Conservation (phyloP, 1,140 invertebrate species). For the Potamilus streckersoni region DNA sequence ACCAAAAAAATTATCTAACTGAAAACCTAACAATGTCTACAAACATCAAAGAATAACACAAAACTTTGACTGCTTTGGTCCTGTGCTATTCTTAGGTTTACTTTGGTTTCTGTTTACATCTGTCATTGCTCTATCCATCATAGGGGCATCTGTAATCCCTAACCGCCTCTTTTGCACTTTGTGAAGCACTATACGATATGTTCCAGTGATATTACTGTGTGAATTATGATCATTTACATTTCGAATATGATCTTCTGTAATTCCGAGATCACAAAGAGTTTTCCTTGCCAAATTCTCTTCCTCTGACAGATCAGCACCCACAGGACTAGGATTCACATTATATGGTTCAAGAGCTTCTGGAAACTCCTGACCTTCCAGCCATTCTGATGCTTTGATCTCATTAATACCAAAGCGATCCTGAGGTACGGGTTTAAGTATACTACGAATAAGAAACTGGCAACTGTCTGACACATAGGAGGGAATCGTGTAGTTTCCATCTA, state of each 20-base stretch:
- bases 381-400: constrained; percentile 70
- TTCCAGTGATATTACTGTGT: constrained; percentile 72
- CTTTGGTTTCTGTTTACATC: too few species aligned
- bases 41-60: too few species aligned
- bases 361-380: constrained; percentile 68
- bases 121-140: too few species aligned
- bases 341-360: constrained; percentile 59
- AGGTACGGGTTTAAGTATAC: constrained; percentile 70
- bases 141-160: constrained; percentile 37
- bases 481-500: constrained; percentile 74
- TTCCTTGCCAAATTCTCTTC: constrained; percentile 67
- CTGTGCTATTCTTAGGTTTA: too few species aligned
- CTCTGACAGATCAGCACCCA: constrained; percentile 40
- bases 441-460: constrained; percentile 67
- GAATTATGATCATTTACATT: constrained; percentile 68
- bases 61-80: too few species aligned
- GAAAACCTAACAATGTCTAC: too few species aligned
- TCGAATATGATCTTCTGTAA: constrained; percentile 70
- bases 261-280: constrained; percentile 71
- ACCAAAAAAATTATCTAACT: too few species aligned
- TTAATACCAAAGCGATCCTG: constrained; percentile 69
- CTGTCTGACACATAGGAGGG: constrained; percentile 64
- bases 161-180: constrained; percentile 66
- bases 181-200: constrained; percentile 74
- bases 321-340: constrained; percentile 50